Evolutionary conservation across 2,113 vertebrate species (phyloP).

Genomic region (Gadus macrocephalus): DNA sequence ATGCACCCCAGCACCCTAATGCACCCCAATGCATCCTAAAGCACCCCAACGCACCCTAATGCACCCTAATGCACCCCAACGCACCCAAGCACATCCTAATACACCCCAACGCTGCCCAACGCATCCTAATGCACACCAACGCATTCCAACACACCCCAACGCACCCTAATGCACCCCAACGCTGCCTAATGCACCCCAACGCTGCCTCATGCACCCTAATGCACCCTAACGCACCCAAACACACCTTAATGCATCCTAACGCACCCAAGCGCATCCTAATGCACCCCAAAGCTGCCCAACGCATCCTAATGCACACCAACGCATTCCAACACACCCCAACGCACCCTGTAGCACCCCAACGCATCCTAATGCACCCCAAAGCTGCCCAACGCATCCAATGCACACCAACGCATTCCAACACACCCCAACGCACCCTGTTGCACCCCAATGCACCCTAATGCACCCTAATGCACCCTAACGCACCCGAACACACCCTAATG

Average conservation of each 20-base stretch:
- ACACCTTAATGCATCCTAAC: too few relatives aligned
- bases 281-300: not conserved
- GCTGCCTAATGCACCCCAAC: too few relatives aligned
- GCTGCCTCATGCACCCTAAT: too few relatives aligned
- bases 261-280: not conserved
- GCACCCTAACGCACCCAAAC: too few relatives aligned
- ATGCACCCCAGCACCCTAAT: not conserved
- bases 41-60: too few relatives aligned
- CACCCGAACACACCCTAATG: too few relatives aligned
- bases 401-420: not conserved
- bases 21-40: not conserved
- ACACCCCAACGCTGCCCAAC: not conserved
- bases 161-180: not conserved
- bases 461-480: too few relatives aligned
- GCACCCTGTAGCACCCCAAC: too few relatives aligned
- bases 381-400: too few relatives aligned
- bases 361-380: too few relatives aligned
- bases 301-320: not conserved
- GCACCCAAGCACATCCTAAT: not conserved
- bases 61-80: too few relatives aligned
- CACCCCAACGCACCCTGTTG: not conserved
- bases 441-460: not conserved
- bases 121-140: conserved; percentile 3
- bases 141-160: not conserved
- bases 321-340: not conserved